Percentiles rank a stretch among this genome's conserved stretches.
Conservation (phyloP, 2,888 invertebrate genomes). For the Eristalis pertinax region DNA sequence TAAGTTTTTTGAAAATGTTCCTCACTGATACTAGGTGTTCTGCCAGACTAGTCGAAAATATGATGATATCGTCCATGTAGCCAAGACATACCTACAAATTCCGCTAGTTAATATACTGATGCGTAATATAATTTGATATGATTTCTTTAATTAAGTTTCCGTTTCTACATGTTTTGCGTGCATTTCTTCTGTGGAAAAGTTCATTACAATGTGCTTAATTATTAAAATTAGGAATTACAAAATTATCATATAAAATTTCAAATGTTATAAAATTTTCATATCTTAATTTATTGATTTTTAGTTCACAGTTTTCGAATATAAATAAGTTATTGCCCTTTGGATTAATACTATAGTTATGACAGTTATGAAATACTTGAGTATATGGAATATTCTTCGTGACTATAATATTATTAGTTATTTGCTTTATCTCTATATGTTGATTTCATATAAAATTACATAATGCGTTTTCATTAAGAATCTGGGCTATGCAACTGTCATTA, state of each 20-base stretch:
- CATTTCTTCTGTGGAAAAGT: not conserved
- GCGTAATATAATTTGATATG: not conserved
- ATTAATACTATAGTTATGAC: not conserved
- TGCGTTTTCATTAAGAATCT: not conserved
- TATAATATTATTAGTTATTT: not conserved
- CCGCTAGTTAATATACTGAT: too few relatives aligned
- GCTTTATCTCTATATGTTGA: not conserved
- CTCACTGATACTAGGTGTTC: too few relatives aligned
- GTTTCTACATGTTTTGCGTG: not conserved
- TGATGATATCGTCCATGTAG: too few relatives aligned
- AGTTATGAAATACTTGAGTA: not conserved
- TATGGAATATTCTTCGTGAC: not conserved
- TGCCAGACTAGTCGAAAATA: too few relatives aligned
- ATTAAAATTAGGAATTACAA: not conserved
- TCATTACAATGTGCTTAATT: not conserved
- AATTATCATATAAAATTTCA: too few relatives aligned
- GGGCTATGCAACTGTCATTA: not conserved
- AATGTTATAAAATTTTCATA: not conserved
- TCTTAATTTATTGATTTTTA: not conserved
- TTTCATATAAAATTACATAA: not conserved
- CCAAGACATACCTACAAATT: too few relatives aligned
- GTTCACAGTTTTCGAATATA: not conserved
- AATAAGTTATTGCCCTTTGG: not conserved
- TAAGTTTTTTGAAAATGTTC: too few relatives aligned
- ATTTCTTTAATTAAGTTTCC: not conserved